Evolutionary conservation across 2,888 invertebrate genomes (phyloP).

Genomic region (Omphaloscelis lunosa): DNA sequence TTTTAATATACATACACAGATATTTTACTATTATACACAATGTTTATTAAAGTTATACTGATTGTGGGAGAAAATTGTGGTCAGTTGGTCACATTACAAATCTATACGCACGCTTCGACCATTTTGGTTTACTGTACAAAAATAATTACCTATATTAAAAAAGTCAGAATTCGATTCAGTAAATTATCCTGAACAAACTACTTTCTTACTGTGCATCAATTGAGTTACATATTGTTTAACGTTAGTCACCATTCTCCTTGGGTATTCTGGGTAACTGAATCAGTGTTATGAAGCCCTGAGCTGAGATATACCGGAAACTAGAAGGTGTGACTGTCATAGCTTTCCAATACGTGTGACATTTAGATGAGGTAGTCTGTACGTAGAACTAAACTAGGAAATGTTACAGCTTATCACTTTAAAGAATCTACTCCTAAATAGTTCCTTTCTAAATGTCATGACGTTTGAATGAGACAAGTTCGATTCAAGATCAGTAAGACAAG

Average conservation of each 20-base stretch:
- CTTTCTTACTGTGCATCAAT: no score
- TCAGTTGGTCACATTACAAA: no score
- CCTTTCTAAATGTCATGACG: slow-evolving; percentile 8
- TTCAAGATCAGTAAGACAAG: not conserved
- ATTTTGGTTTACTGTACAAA: no score
- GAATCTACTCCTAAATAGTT: slow-evolving; percentile 1
- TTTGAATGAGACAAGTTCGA: not conserved
- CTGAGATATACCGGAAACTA: slow-evolving; percentile 16
- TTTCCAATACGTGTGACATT: slow-evolving; percentile 54
- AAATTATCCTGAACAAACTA: no score
- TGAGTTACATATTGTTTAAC: not conserved
- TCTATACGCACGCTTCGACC: no score
- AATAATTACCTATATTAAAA: no score
- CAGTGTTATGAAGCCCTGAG: not conserved
- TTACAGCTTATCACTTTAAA: slow-evolving; percentile 41
- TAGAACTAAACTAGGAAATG: slow-evolving; percentile 58
- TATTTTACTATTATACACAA: no score
- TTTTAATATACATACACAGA: no score
- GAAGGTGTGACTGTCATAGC: slow-evolving; percentile 18
- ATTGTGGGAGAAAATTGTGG: no score
- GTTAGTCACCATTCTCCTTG: not conserved
- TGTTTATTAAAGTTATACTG: no score
- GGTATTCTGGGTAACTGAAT: no score
- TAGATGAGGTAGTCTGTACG: slow-evolving; percentile 43
- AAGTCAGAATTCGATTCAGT: no score